A percentile compares a stretch with the other conserved stretches of the same genome.
Conservation (phyloP, 2,888 invertebrate genomes). For the Agrotis puta region DNA sequence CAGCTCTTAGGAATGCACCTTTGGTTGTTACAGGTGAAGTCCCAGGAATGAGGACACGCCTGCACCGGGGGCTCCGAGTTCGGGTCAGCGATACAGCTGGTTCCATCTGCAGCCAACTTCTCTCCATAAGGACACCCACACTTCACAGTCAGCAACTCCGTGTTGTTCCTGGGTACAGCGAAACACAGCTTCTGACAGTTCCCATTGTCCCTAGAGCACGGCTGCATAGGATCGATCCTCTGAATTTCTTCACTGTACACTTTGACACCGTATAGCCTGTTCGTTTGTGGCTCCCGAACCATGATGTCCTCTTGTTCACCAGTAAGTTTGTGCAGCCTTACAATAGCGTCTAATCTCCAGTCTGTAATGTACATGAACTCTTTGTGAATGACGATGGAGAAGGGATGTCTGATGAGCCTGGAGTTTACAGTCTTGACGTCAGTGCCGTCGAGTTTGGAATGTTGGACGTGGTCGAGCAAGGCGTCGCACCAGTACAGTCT, state of each 20-base stretch:
- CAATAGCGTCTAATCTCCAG: constrained; percentile 98
- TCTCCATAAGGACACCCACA: constrained; percentile 99
- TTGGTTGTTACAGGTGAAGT: constrained; percentile 98
- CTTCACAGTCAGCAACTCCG: constrained; percentile 90
- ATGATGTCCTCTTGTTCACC: constrained; percentile 97
- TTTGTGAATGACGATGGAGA: constrained; percentile 97
- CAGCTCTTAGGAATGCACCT: constrained; percentile 97
- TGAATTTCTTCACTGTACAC: constrained; percentile 95
- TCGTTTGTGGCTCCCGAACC: constrained; percentile 97
- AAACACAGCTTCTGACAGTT: constrained; percentile 99
- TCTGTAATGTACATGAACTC: constrained; percentile 99
- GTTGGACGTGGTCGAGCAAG: constrained; percentile 98
- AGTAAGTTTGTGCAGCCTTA: constrained; percentile 96
- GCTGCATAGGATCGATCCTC: constrained; percentile 93
- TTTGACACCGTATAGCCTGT: constrained; percentile 97
- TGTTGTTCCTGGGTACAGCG: constrained; percentile 93
- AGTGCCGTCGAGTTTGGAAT: constrained; percentile 97
- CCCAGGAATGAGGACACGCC: constrained; percentile 97
- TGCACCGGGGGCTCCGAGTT: constrained; percentile 96
- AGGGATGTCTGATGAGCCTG: constrained; percentile 96
- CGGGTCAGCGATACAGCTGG: constrained; percentile 95
- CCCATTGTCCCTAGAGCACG: constrained; percentile 96
- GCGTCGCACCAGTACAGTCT: constrained; percentile 99
- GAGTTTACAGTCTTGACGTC: constrained; percentile 98
- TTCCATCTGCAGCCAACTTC: constrained; percentile 93